Evolutionary conservation across 2,797 vertebrate genomes (phyloP).

Genomic region (Anolis apletophallus): DNA sequence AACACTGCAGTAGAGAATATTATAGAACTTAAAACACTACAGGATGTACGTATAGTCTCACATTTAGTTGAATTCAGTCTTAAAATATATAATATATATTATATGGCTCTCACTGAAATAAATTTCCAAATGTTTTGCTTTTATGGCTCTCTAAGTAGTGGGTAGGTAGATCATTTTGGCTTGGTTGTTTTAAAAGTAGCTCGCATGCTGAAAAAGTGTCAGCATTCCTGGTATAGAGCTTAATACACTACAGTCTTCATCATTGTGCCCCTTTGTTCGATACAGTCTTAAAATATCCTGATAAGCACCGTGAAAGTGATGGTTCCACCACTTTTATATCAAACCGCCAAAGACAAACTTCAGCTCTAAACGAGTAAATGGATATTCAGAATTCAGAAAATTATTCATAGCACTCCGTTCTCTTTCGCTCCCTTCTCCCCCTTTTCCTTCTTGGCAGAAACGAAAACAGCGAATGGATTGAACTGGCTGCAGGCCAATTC

Average conservation of each 20-base stretch:
- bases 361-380: constrained; percentile 42
- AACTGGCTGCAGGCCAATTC: constrained; percentile 53
- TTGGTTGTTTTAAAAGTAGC: no score
- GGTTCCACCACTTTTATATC: constrained; percentile 7
- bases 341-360: not conserved
- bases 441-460: constrained; percentile 29
- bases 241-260: constrained; percentile 5
- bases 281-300: constrained; percentile 16
- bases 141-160: no score
- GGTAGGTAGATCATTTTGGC: no score
- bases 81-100: no score
- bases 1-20: no score
- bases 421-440: not conserved
- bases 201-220: no score
- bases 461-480: constrained; percentile 39
- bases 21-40: no score
- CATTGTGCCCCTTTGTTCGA: constrained; percentile 14
- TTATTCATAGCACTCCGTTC: constrained; percentile 1
- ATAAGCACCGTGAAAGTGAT: not conserved
- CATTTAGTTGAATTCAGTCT: no score
- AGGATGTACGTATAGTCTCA: no score
- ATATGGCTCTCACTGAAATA: no score
- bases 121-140: no score
- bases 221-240: not conserved
- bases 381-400: constrained; percentile 52